These are phyloP conservation scores for Luscinia luscinia DNA, from an alignment of 2,797 vertebrate genomes.

Conservation along the genomic window DNA sequence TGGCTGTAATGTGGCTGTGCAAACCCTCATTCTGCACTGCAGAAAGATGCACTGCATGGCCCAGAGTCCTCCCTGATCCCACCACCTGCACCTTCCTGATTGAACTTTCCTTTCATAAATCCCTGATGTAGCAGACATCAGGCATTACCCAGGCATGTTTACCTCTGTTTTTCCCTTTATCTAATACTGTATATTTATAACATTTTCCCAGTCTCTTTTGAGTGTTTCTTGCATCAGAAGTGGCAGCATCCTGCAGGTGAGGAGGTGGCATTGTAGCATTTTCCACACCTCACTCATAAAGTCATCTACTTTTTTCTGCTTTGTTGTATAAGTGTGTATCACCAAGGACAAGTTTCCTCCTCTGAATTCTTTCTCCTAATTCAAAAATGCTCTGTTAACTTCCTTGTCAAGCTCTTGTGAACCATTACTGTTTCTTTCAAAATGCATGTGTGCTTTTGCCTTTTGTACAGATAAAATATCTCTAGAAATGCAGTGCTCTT, in stretches of 20 bases:
- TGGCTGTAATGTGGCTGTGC: background rate
- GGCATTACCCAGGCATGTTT: background rate
- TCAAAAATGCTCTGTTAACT: background rate
- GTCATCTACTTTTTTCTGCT: background rate
- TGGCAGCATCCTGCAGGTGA: background rate
- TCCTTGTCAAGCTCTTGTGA: background rate
- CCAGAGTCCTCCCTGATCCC: fast-evolving
- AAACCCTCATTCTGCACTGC: background rate
- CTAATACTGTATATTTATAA: background rate
- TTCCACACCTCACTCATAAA: background rate
- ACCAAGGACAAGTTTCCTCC: background rate
- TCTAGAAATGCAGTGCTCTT: background rate
- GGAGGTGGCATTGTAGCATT: background rate
- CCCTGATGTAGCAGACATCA: background rate
- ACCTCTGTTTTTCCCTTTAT: background rate
- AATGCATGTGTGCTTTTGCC: background rate
- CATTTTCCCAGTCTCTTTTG: fast-evolving
- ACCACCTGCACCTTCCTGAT: background rate
- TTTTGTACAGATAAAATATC: background rate
- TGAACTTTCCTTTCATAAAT: background rate
- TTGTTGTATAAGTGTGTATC: background rate
- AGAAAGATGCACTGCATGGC: background rate
- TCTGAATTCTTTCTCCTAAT: background rate
- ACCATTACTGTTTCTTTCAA: background rate
- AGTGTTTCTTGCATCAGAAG: background rate